Evolutionary conservation across 2,888 invertebrate species (phyloP).

Genomic region (Limnephilus auricula): DNA sequence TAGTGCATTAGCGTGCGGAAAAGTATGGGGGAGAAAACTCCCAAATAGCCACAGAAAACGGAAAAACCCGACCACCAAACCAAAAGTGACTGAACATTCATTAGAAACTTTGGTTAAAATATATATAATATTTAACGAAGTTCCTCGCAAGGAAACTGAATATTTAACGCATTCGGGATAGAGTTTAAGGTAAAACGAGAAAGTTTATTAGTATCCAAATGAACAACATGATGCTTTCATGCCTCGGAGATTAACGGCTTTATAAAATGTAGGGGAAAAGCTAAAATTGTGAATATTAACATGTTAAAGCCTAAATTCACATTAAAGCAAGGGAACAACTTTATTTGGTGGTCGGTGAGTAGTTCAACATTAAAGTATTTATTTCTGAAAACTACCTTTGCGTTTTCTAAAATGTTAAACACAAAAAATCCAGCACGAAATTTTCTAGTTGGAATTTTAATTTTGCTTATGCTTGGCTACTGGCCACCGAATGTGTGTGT

Average conservation of each 20-base stretch:
- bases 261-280: constrained; percentile 11
- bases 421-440: neutral
- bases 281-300: neutral
- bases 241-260: constrained; percentile 29
- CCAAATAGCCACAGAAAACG: constrained; percentile 10
- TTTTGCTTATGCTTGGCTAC: neutral
- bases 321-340: neutral
- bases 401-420: neutral
- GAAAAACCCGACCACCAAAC: constrained; percentile 29
- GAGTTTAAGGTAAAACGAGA: constrained; percentile 30
- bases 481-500: constrained; percentile 6
- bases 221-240: constrained; percentile 9
- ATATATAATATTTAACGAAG: neutral
- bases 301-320: neutral
- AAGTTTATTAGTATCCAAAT: neutral
- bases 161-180: constrained; percentile 2
- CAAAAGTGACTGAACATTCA: constrained; percentile 14
- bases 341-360: neutral
- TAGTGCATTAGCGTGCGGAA: constrained; percentile 57
- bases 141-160: neutral
- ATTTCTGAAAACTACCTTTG: neutral
- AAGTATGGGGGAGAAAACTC: constrained; percentile 50
- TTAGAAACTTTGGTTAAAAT: neutral
- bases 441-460: neutral
- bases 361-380: neutral